These are phyloP conservation scores for Semotilus atromaculatus DNA, from an alignment of 2,797 vertebrate species.

Conservation along the genomic window DNA sequence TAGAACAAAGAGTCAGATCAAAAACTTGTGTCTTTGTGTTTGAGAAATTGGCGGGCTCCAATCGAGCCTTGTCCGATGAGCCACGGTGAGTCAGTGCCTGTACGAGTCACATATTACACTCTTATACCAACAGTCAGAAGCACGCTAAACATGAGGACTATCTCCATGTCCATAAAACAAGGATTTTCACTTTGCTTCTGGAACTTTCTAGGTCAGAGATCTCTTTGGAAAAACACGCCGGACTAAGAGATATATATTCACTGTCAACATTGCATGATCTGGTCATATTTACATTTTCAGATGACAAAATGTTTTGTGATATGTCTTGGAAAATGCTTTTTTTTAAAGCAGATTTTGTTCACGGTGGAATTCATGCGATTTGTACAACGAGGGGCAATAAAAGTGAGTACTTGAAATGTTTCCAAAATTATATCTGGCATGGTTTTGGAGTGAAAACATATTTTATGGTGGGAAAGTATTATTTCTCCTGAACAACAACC, in stretches of 20 bases:
- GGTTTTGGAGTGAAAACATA: conserved; percentile 8
- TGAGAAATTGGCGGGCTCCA: conserved; percentile 76
- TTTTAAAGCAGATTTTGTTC: conserved; percentile 28
- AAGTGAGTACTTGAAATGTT: conserved; percentile 54
- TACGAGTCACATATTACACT: conserved; percentile 67
- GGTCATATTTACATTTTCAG: conserved; percentile 29
- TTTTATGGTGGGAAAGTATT: conserved; percentile 28
- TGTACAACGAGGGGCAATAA: conserved; percentile 46
- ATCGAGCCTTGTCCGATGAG: conserved; percentile 72
- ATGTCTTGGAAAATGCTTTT: conserved; percentile 38
- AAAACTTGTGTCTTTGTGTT: conserved; percentile 57
- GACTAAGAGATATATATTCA: conserved; percentile 56
- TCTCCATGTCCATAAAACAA: conserved; percentile 45
- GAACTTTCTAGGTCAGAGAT: conserved; percentile 57
- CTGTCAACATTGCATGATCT: conserved; percentile 14
- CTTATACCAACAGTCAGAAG: conserved; percentile 69
- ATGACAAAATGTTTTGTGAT: conserved; percentile 37
- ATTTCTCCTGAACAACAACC: conserved; percentile 5
- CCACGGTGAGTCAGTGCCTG: conserved; percentile 81
- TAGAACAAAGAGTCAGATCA: conserved; percentile 70
- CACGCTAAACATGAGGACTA: conserved; percentile 64
- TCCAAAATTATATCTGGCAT: conserved; percentile 41
- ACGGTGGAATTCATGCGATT: conserved; percentile 38
- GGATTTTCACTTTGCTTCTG: conserved; percentile 57
- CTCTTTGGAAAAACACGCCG: conserved; percentile 59